Base-by-base conservation (phyloP, 1,140 invertebrate species). In the Drosophila mojavensis region DNA sequence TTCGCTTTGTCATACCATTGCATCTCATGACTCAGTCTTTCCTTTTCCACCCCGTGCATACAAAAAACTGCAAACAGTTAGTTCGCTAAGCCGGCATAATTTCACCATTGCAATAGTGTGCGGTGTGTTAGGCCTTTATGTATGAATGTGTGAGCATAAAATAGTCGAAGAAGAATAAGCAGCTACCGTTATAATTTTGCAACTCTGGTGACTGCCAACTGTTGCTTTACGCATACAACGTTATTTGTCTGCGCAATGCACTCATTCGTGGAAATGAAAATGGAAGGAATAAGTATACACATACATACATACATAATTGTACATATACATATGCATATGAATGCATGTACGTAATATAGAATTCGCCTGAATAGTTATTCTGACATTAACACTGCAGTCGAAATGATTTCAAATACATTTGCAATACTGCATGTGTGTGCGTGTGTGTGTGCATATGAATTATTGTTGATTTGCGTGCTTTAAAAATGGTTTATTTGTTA, bases 401-500 rank as follows among this genome's bases (percentile, higher is more conserved):
- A 0, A 17, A 15, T 47, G 15, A 17, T 47, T 13, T 5, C 6
- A 47, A 47, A 17, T 47, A 9, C 15, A 47, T 20, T 47, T 53
- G 13, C 26, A 30, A 30, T 30, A 30, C 47, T 24, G 24, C 20
- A 9, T 48, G 7, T 0, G 11, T 51, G 1, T 50, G 11, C 28
- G 5, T 26, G 11, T n/a, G 11, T n/a, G 11, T 26, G n/a, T 54
- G 28, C 51, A 43, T 39, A 20, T 2, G 33, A 15, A 55, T 48
- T 20, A 47, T 60, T 48, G 43, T 30, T 30, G 15, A 17, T 30
- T 28, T 47, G 58, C 43, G 58, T 48, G 26, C 4, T 48, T 33
- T 60, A 7, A n/a, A 11, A 33, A 24, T 53, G 7, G 33, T 56
- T 56, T 56, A 30, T 56, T 24, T 41, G 28, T 15, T n/a, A n/a